Base-by-base conservation (phyloP, 2,888 invertebrate genomes). In the Allolobophora icterica region DNA sequence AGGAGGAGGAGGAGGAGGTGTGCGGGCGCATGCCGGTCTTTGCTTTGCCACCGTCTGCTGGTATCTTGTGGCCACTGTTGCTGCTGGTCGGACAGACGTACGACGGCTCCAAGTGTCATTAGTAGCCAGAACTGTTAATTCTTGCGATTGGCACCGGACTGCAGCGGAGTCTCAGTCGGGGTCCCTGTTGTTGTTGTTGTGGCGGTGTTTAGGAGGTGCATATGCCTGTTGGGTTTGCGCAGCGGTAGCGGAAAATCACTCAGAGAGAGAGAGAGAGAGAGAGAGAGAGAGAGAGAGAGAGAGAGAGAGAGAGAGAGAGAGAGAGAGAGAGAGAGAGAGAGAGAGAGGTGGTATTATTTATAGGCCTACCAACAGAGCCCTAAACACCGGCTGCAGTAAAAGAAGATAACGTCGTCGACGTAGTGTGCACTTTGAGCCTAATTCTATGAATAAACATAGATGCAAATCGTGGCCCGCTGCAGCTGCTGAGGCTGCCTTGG, bases 371-470 rank as follows among this genome's bases (percentile, higher is more conserved):
- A 52, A 6, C 24, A 52, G 17, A n/a, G n/a, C n/a, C 71, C n/a
- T 1, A 6, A n/a, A n/a, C 71, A 71, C 30, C n/a, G n/a, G 11
- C 71, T n/a, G 71, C 71, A n/a, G 71, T 34, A 87, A 34, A 87
- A 87, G 38, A 71, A 71, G 71, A 71, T 71, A 71, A 71, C 71
- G 71, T 30, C n/a, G 71, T 71, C 71, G 71, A n/a, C 71, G 71
- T 21, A 17, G 21, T 71, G 52, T 71, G 30, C 30, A 71, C 30
- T 71, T n/a, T 71, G 71, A 71, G 30, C n/a, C 52, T 52, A 52
- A 52, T 4, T 52, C 71, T 71, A 71, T 71, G 71, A 71, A 71
- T 71, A 71, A 71, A 71, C 71, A 71, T 71, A 30, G 71, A 71
- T 71, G 71, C 71, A 71, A 71, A 71, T 71, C 71, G 30, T 71